Evolutionary conservation across 2,113 vertebrate species (phyloP).

Genomic region (Amblyopsis rosae): DNA sequence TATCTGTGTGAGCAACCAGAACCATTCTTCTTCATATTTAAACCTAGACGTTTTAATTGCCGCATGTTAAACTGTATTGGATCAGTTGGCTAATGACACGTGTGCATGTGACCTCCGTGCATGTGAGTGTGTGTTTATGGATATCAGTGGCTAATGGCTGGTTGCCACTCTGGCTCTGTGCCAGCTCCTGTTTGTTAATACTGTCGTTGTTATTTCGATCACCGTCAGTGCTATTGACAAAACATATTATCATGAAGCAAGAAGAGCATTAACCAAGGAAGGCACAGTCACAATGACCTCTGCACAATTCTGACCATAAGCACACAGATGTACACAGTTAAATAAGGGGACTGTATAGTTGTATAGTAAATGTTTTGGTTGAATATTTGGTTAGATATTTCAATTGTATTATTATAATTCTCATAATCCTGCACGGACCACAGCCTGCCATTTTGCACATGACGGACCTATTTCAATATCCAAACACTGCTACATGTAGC

Average conservation of each 20-base stretch:
- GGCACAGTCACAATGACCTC: background rate
- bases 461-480: too few species aligned
- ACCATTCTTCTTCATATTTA: constrained; percentile 21
- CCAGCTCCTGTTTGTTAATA: constrained; percentile 30
- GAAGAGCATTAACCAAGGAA: constrained; percentile 14
- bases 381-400: background rate
- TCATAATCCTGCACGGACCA: too few species aligned
- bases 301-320: background rate
- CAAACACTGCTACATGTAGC: too few species aligned
- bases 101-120: constrained; percentile 58
- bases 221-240: constrained; percentile 38
- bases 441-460: too few species aligned
- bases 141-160: constrained; percentile 34
- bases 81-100: constrained; percentile 39
- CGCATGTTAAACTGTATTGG: constrained; percentile 58
- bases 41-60: constrained; percentile 62
- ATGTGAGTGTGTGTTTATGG: constrained; percentile 50
- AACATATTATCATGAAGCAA: constrained; percentile 15
- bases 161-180: constrained; percentile 13
- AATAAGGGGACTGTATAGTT: constrained; percentile 10
- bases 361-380: constrained; percentile 5
- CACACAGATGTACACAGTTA: constrained; percentile 11
- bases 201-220: constrained; percentile 12
- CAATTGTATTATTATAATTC: too few species aligned
- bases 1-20: constrained; percentile 35